A percentile compares a stretch with the other conserved stretches of the same genome.
These are phyloP conservation scores for Oligia strigilis DNA, from an alignment of 2,888 invertebrate genomes.

Conservation along the genomic window DNA sequence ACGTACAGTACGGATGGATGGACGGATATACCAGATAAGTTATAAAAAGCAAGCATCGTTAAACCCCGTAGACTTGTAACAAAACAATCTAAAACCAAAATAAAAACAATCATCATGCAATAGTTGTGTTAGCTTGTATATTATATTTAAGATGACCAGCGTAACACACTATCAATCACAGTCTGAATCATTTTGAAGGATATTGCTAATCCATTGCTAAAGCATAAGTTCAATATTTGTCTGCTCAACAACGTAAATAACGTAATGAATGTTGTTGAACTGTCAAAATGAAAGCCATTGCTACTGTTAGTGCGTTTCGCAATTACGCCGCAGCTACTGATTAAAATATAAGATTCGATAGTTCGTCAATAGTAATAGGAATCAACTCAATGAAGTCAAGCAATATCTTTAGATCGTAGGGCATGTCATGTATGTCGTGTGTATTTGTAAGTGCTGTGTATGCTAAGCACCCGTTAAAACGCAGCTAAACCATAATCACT, in stretches of 20 bases:
- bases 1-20: conserved; percentile 4
- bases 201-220: background rate
- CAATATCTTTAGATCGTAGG: background rate
- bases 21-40: too few species aligned
- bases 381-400: background rate
- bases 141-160: background rate
- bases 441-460: conserved; percentile 5
- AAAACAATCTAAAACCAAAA: background rate
- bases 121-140: background rate
- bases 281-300: too few species aligned
- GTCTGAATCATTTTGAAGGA: background rate
- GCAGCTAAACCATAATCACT: background rate
- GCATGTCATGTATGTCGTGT: background rate
- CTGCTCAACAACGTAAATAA: background rate
- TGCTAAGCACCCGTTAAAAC: background rate
- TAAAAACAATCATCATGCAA: background rate
- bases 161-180: too few species aligned
- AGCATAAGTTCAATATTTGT: background rate
- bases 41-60: background rate
- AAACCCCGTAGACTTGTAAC: background rate
- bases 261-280: background rate
- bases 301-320: too few species aligned
- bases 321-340: background rate
- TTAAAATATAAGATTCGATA: background rate
- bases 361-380: background rate